Conservation (phyloP, 2,113 vertebrate species). For the Suncus etruscus region DNA sequence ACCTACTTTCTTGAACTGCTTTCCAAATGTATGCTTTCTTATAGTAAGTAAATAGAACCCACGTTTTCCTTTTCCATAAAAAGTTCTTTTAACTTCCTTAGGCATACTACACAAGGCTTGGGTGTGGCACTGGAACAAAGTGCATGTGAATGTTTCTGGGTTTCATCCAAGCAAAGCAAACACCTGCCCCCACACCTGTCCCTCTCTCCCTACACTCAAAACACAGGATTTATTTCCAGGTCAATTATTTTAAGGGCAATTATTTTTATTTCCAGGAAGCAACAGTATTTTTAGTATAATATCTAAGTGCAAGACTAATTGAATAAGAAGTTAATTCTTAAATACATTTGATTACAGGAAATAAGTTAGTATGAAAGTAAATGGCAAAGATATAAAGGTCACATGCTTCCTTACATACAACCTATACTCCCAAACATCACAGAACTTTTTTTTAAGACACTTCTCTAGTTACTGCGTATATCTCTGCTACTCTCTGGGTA, state of each 20-base stretch:
- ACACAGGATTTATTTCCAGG: neutral
- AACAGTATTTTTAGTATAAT: neutral
- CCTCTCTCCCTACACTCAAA: neutral
- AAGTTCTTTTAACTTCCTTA: neutral
- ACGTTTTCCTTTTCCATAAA: neutral
- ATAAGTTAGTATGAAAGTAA: slow-evolving; percentile 27
- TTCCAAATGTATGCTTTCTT: slow-evolving; percentile 25
- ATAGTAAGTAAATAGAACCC: neutral
- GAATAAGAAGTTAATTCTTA: slow-evolving; percentile 6
- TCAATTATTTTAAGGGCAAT: slow-evolving; percentile 13
- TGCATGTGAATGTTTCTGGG: no score
- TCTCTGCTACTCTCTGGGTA: no score
- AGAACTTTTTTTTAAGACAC: neutral
- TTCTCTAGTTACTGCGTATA: neutral
- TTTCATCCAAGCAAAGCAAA: no score
- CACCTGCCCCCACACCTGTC: no score
- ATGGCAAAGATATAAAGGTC: slow-evolving; percentile 61
- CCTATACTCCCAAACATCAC: neutral
- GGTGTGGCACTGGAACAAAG: no score
- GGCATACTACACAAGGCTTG: neutral
- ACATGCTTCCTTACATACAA: slow-evolving; percentile 1
- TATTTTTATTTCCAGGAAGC: slow-evolving; percentile 6
- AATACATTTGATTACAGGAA: slow-evolving; percentile 45
- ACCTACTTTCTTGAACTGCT: neutral
- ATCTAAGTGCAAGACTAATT: neutral